phyloP scores from a whole-genome alignment of 1,140 invertebrate genomes.

The Drosophila aff. region DNA sequence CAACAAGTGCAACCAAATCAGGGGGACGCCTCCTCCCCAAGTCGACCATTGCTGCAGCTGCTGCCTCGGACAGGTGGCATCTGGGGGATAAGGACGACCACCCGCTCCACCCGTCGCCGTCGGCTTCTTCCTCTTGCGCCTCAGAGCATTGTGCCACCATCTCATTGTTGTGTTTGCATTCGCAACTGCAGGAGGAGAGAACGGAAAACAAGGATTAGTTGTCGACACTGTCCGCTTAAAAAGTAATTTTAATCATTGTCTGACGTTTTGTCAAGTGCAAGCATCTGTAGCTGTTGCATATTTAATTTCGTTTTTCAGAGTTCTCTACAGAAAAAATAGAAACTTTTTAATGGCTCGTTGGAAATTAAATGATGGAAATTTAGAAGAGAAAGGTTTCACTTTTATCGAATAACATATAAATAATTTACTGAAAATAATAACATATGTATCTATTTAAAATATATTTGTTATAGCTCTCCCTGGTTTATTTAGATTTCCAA shows the following conservation, averaged over 20 bases:
- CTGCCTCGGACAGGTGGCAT: slow-evolving; percentile 54
- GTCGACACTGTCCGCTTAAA: slow-evolving; percentile 9
- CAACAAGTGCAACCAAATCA: slow-evolving; percentile 47
- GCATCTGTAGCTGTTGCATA: background rate
- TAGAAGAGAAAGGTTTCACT: no score
- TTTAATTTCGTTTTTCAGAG: background rate
- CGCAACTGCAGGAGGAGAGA: slow-evolving; percentile 50
- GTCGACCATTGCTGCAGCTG: slow-evolving; percentile 12
- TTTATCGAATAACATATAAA: no score
- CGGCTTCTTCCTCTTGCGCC: slow-evolving; percentile 85
- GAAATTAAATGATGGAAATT: background rate
- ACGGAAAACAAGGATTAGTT: slow-evolving; percentile 16
- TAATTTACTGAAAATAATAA: background rate
- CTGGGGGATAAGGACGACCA: background rate
- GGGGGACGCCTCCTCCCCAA: slow-evolving; percentile 37
- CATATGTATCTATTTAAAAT: background rate
- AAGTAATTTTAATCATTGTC: slow-evolving; percentile 17
- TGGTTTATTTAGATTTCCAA: background rate
- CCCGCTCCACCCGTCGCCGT: slow-evolving; percentile 2
- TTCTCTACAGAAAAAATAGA: background rate
- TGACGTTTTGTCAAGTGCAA: background rate
- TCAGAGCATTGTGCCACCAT: slow-evolving; percentile 90
- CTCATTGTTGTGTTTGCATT: slow-evolving; percentile 84
- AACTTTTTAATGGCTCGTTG: background rate
- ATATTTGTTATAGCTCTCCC: no score